Base-by-base conservation (phyloP, 1,140 invertebrate genomes). In the Eriosoma lanigerum region DNA sequence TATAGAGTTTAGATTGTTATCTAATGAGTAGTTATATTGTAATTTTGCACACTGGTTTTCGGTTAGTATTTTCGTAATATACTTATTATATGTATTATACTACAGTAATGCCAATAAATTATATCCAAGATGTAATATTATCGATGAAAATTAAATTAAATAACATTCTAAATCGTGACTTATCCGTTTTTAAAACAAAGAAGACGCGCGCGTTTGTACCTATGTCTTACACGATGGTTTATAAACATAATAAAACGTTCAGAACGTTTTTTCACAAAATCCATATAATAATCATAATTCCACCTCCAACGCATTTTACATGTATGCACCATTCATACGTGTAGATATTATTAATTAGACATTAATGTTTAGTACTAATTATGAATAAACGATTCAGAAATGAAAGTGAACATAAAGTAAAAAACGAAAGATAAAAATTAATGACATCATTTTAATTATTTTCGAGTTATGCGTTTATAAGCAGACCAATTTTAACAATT, bases 161-260 rank as follows among this genome's bases (percentile, higher is more conserved):
- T 68, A 46, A 46, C 64, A 68, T 68, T 68, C 64, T 68, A 68
- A 68, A 68, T 68, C 64, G 64, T 68, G 64, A 68, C 64, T 68
- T 46, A 24, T 68, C 12, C 12, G 64, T 68, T 46, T 66, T 38
- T 19, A n/a, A 29, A 68, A 68, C 32, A 68, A 68, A 24, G 19
- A 24, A 44, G 1, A 10, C n/a, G 62, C 38, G 29, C 24, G 15
- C 19, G 3, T 19, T 10, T 2, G 56, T 48, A 9, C 10, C 9
- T 62, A n/a, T 32, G 17, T 38, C 10, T 62, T 62, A 29, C 29
- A 62, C 17, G 19, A 62, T 15, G 9, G 19, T 19, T 48, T 48
- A 12, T 13, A n/a, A n/a, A n/a, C n/a, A n/a, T n/a, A 10, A 10
- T 13, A 15, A 48, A 10, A 10, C 13, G 46, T 1, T 48, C 46